Percentiles rank a stretch among this genome's conserved stretches.
Evolutionary conservation across 2,113 vertebrate genomes (phyloP).

Genomic region (Dicentrarchus labrax): DNA sequence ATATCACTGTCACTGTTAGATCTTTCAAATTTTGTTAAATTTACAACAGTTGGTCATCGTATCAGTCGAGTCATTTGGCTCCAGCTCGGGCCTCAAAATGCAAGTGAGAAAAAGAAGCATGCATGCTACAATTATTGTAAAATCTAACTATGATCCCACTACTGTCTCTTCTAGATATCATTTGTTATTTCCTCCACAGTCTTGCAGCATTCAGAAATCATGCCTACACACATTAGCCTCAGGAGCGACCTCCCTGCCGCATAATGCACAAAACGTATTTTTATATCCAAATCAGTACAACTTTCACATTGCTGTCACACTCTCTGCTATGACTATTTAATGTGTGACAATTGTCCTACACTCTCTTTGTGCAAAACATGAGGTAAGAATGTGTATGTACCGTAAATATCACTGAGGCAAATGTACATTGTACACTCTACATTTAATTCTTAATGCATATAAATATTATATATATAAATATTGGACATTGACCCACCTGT

Average conservation of each 20-base stretch:
- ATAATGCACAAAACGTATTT: background rate
- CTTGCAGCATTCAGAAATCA: background rate
- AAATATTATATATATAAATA: too few relatives aligned
- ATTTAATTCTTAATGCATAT: background rate
- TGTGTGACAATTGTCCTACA: background rate
- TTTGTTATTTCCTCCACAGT: background rate
- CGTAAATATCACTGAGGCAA: background rate
- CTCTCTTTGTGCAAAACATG: background rate
- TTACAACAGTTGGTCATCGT: background rate
- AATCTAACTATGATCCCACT: background rate
- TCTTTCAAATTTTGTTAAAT: constrained; percentile 10
- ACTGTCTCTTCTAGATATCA: background rate
- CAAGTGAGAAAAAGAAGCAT: background rate
- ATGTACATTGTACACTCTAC: too few relatives aligned
- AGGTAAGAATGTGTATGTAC: background rate
- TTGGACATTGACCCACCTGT: constrained; percentile 83
- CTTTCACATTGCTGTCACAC: background rate
- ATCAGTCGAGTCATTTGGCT: background rate
- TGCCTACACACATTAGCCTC: background rate
- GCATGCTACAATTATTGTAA: background rate
- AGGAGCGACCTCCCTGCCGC: background rate
- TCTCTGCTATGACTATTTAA: too few relatives aligned
- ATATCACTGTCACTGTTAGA: background rate
- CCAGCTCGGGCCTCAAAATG: background rate
- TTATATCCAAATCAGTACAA: background rate